Evolutionary conservation across 1,140 invertebrate species (phyloP), one percentile per base, ranked within the genome.

Genomic region (Ceratina japonica): DNA sequence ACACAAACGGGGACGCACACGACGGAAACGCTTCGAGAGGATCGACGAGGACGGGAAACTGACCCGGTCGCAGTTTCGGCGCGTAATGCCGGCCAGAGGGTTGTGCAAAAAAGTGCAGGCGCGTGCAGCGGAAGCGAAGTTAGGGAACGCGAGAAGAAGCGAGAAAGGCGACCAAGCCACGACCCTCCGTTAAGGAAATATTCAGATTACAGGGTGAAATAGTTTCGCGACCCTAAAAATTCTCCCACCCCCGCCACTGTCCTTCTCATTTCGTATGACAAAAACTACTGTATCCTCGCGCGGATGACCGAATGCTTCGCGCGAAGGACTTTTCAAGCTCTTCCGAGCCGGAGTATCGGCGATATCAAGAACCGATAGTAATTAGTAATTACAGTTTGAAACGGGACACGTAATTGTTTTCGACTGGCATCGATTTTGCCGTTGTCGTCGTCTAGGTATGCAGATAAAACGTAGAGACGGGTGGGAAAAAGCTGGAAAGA

Each of bases 1-100:
- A 3, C 49, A 44, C n/a, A 65, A 7, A 49, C 3, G 20, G 2
- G 13, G 18, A 7, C 16, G 8, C 22, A 54, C 24, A 27, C 10
- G 3, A 8, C 58, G 22, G 37, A 44, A 8, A 10, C 10, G 2
- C 5, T 44, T 44, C 37, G 37, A 10, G 10, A 15, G 62, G 63
- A 81, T 81, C 63, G 51, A 79, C 44, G 75, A 44, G 37, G 54
- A 66, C 59, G 69, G 61, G 70, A 72, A 81, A 81, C 80, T 81
- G 80, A 81, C 80, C 75, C 51, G 80, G 75, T 81, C 80, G 75
- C 51, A 70, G 56, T 81, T 79, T 81, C 62, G 80, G 49, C 75
- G 66, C 66, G 79, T 77, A 78, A 77, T 54, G 62, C 54, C 20
- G 66, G 37, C 65, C 65, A 78, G 51, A 71, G 59, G 51, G 75